phyloP scores from a whole-genome alignment of 2,113 vertebrate genomes.

The Hiodon tergisus region DNA sequence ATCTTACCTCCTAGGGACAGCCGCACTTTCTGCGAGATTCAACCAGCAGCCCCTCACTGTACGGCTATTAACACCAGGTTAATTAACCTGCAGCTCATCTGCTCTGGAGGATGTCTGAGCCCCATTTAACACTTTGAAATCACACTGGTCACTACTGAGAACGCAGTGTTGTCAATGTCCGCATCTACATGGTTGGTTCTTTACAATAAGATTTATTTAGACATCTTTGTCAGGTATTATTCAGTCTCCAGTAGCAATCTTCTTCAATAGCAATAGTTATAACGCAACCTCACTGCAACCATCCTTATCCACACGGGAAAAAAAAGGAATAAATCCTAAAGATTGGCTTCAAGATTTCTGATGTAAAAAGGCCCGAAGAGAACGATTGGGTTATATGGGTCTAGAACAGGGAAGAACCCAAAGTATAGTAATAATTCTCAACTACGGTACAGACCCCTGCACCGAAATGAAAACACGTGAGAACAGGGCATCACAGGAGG shows the following conservation, averaged over 20 bases:
- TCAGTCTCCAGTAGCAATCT: too few relatives aligned
- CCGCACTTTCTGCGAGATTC: conserved; percentile 23
- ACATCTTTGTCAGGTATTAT: too few relatives aligned
- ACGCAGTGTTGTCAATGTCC: not conserved
- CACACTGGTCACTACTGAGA: conserved; percentile 33
- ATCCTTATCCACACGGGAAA: too few relatives aligned
- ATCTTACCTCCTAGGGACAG: conserved; percentile 50
- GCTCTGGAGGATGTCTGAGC: conserved; percentile 31
- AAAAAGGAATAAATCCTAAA: too few relatives aligned
- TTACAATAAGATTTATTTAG: not conserved
- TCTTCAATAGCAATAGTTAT: too few relatives aligned
- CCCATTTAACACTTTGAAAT: conserved; percentile 51
- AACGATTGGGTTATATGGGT: too few relatives aligned
- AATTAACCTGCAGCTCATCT: conserved; percentile 63
- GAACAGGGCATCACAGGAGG: not conserved
- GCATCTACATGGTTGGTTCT: not conserved
- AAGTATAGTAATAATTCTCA: conserved; percentile 1
- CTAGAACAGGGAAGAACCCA: not conserved
- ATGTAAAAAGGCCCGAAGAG: not conserved
- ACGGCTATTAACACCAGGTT: conserved; percentile 58
- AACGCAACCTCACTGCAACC: too few relatives aligned
- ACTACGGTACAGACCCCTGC: not conserved
- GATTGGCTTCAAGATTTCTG: too few relatives aligned
- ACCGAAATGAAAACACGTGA: not conserved
- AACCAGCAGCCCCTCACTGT: conserved; percentile 45